phyloP scores from a whole-genome alignment of 2,113 vertebrate genomes.

The Muntiacus muntjak region DNA sequence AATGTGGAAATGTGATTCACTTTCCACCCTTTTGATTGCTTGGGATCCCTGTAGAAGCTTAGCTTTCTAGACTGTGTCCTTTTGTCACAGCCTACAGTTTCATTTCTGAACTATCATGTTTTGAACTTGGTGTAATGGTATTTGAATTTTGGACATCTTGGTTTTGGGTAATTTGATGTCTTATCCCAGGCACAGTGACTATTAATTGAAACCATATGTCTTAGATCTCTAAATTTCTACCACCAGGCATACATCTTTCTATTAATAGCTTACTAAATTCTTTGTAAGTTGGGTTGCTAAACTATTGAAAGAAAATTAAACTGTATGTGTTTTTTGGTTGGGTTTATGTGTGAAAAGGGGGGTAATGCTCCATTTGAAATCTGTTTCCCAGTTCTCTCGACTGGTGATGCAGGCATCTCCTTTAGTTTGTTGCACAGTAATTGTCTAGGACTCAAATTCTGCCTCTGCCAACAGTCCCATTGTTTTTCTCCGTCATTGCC shows the following conservation, averaged over 20 bases:
- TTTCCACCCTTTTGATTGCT: not conserved
- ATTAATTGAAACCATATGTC: slow-evolving; percentile 25
- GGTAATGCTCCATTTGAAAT: slow-evolving; percentile 22
- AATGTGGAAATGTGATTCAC: not conserved
- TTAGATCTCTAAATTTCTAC: slow-evolving; percentile 42
- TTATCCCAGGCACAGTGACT: not conserved
- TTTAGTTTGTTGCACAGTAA: slow-evolving; percentile 38
- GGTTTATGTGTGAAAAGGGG: not conserved
- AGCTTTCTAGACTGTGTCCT: not conserved
- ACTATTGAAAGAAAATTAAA: slow-evolving; percentile 35
- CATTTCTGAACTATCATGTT: slow-evolving; percentile 16
- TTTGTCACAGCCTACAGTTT: not conserved
- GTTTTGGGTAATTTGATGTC: slow-evolving; percentile 9
- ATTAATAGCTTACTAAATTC: slow-evolving; percentile 6
- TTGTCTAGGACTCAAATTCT: slow-evolving; percentile 28
- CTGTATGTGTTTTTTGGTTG: not conserved
- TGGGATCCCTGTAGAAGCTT: not conserved
- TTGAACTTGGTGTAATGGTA: not conserved
- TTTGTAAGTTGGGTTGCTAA: slow-evolving; percentile 42
- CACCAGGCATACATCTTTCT: slow-evolving; percentile 16
- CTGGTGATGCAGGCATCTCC: slow-evolving; percentile 25
- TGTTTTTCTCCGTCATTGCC: slow-evolving; percentile 47
- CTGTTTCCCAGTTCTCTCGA: slow-evolving; percentile 15
- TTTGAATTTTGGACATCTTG: slow-evolving; percentile 26
- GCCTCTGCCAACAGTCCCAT: slow-evolving; percentile 11